Percentiles rank a stretch among this genome's conserved stretches.
Evolutionary conservation across 2,113 vertebrate species (phyloP).

Genomic region (Varanus salvator): DNA sequence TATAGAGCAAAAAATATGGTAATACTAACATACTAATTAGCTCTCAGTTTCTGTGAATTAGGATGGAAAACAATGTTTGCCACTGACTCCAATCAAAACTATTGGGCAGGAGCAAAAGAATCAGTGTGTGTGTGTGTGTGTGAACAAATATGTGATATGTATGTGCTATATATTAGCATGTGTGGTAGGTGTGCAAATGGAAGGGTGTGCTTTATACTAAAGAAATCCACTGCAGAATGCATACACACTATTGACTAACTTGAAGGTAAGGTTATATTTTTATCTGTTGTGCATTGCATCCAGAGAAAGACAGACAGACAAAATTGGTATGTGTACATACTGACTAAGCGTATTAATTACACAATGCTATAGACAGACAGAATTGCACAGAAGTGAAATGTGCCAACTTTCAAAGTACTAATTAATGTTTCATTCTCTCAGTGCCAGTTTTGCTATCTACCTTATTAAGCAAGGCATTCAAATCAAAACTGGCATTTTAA

Average conservation of each 20-base stretch:
- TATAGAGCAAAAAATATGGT: no score
- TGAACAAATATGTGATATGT: background rate
- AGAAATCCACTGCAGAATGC: background rate
- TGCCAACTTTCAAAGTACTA: constrained; percentile 18
- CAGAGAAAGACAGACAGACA: no score
- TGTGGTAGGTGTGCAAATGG: background rate
- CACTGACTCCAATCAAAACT: no score
- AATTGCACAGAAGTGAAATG: constrained; percentile 12
- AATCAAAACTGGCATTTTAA: constrained; percentile 53
- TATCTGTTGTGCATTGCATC: background rate
- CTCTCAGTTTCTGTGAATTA: background rate
- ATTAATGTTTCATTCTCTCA: constrained; percentile 35
- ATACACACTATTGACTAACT: background rate
- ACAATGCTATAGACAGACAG: background rate
- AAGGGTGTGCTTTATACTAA: background rate
- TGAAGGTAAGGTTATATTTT: background rate
- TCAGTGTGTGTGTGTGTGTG: no score
- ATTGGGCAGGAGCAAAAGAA: no score
- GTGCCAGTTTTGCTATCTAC: constrained; percentile 31
- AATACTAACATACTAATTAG: no score
- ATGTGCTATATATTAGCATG: no score
- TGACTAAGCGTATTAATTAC: background rate
- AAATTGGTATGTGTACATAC: background rate
- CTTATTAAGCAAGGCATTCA: constrained; percentile 44
- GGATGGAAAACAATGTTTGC: no score